Evolutionary conservation across 2,888 invertebrate species (phyloP), one percentile per base, ranked within the genome.

Genomic region (Salticus scenicus): DNA sequence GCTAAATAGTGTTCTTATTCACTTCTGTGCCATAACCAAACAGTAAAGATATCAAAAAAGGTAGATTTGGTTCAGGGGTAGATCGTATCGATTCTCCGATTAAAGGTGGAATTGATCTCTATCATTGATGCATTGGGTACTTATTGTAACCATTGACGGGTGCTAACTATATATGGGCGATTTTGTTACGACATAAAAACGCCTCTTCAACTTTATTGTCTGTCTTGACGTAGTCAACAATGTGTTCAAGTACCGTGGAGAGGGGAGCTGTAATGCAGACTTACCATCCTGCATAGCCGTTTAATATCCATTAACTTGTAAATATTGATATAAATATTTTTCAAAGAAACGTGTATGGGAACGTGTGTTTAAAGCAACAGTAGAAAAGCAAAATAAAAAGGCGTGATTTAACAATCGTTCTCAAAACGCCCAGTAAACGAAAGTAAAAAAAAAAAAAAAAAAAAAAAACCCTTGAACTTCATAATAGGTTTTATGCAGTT

Each of bases 171-270:
- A 42, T 79, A 72, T 79, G 79, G 42, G 69, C 30, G 42, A 79
- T 79, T 79, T 69, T 79, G 71, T 79, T 79, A 66, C 72, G 31
- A 33, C 66, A 72, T 31, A 71, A 75, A 72, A 79, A 70, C 51
- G 30, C 17, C 64, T 1, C 33, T 42, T 31, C 24, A 37, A 17
- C 12, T 24, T 27, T 47, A 66, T 79, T 79, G 79, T 79, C 47
- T 33, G 24, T 10, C 31, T 20, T 72, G 79, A 72, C 72, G 47
- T 31, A 66, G 72, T 79, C 79, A 72, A 42, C 79, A 72, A 79
- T 64, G 66, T 28, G 31, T 37, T 64, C 64, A 63, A 47, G 71
- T 47, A 31, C 41, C 64, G 30, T 24, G 1, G 64, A 37, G 70
- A 17, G 41, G 57, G 57, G 57, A 7, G 20, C 24, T 57, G 57